Conservation (phyloP, 1,140 invertebrate genomes). For the Patella vulgata region DNA sequence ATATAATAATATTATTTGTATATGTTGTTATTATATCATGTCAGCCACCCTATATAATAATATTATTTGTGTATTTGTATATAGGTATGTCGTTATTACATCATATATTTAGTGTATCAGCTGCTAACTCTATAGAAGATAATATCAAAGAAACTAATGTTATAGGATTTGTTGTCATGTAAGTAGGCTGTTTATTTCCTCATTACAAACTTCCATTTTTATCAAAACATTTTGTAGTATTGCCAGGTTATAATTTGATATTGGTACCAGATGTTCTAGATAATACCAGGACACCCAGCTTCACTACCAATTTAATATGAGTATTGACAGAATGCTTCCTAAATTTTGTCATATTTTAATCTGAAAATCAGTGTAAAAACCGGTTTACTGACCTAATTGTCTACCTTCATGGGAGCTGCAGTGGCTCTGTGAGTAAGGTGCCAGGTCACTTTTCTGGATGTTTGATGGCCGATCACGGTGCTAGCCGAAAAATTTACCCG, state of each 20-base stretch:
- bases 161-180: conserved; percentile 94
- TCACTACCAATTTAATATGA: not conserved
- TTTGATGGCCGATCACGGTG: too few relatives aligned
- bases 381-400: too few relatives aligned
- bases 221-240: not conserved
- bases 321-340: not conserved
- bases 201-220: not conserved
- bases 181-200: conserved; percentile 69
- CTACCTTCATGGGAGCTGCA: too few relatives aligned
- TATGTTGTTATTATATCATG: too few relatives aligned
- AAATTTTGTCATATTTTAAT: too few relatives aligned
- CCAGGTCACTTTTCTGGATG: too few relatives aligned
- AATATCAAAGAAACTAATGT: conserved; percentile 90
- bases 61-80: too few relatives aligned
- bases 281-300: not conserved
- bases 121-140: conserved; percentile 74
- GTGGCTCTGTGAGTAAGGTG: too few relatives aligned
- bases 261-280: not conserved
- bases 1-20: too few relatives aligned
- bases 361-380: too few relatives aligned
- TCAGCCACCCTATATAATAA: too few relatives aligned
- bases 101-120: conserved; percentile 85
- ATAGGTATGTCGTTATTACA: conserved; percentile 77
- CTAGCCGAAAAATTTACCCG: too few relatives aligned
- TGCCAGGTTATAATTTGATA: not conserved